Conservation (phyloP, 2,797 vertebrate genomes). For the Gymnocypris eckloni region DNA sequence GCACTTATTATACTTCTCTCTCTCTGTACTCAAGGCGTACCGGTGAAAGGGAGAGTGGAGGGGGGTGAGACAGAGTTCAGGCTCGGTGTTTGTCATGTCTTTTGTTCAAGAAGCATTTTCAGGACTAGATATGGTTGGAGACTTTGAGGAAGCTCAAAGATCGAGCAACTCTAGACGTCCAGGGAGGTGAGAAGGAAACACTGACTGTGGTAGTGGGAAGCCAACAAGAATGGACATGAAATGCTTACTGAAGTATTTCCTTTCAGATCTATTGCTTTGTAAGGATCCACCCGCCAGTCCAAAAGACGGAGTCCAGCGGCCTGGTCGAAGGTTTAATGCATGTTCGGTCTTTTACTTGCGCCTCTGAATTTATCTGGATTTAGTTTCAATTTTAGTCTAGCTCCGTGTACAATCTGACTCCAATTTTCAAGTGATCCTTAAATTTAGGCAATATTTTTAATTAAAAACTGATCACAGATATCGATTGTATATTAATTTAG, state of each 20-base stretch:
- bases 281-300: too few species aligned
- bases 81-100: slow-evolving; percentile 23
- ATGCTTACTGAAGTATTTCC: background rate
- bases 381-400: too few species aligned
- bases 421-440: too few species aligned
- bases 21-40: slow-evolving; percentile 38
- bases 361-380: too few species aligned
- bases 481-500: too few species aligned
- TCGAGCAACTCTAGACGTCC: slow-evolving; percentile 5
- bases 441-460: too few species aligned
- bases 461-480: too few species aligned
- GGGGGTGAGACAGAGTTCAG: slow-evolving; percentile 34
- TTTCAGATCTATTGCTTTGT: background rate
- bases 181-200: background rate
- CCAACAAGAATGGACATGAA: background rate
- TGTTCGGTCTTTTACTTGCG: too few species aligned
- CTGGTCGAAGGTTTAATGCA: too few species aligned
- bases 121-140: background rate
- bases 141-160: slow-evolving; percentile 25
- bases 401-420: too few species aligned
- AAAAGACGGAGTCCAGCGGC: too few species aligned
- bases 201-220: background rate
- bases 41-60: slow-evolving; percentile 34
- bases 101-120: slow-evolving; percentile 38
- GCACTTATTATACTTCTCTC: slow-evolving; percentile 40